These are phyloP conservation scores for Leptinotarsa haldemani DNA, from an alignment of 2,888 invertebrate species.

Conservation along the genomic window DNA sequence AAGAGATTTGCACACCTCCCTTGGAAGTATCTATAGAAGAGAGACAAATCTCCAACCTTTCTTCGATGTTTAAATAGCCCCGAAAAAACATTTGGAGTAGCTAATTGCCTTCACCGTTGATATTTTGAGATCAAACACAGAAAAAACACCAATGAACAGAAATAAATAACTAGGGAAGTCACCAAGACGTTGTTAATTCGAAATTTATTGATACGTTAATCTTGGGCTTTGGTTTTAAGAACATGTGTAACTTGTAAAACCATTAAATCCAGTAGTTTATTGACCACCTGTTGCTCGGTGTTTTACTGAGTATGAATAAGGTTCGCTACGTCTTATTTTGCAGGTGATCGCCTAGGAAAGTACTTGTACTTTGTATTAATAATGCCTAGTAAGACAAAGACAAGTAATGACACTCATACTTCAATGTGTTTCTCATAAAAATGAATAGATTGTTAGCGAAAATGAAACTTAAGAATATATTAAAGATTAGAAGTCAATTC, in stretches of 20 bases:
- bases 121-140: not conserved
- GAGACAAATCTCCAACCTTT: no score
- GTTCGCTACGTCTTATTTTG: not conserved
- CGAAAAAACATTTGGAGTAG: not conserved
- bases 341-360: no score
- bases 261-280: conserved; percentile 12
- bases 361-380: no score
- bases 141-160: not conserved
- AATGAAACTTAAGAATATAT: no score
- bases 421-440: no score
- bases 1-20: no score
- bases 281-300: conserved; percentile 4
- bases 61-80: no score
- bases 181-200: not conserved
- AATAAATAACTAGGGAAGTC: not conserved
- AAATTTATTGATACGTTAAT: conserved; percentile 13
- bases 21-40: no score
- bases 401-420: no score
- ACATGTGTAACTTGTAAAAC: conserved; percentile 6
- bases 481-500: no score
- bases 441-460: no score
- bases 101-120: not conserved
- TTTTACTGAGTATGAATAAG: not conserved
- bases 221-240: not conserved
- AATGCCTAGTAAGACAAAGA: no score